Evolutionary conservation across 2,797 vertebrate genomes (phyloP).

Genomic region (Leuciscus waleckii): DNA sequence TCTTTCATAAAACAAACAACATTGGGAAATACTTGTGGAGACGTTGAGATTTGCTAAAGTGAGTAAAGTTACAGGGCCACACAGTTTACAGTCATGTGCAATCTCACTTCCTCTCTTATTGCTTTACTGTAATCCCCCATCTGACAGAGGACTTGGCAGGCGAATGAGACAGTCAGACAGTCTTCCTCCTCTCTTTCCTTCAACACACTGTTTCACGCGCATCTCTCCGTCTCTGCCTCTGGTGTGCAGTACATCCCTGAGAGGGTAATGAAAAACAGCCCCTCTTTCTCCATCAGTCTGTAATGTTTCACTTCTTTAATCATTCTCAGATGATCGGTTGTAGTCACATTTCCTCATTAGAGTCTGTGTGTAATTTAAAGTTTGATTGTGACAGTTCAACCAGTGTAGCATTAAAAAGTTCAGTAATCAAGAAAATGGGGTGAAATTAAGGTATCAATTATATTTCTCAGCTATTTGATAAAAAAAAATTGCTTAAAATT

Average conservation of each 20-base stretch:
- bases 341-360: constrained; percentile 39
- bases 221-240: constrained; percentile 48
- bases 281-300: constrained; percentile 43
- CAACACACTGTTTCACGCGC: constrained; percentile 47
- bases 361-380: constrained; percentile 11
- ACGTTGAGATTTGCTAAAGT: constrained; percentile 38
- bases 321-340: constrained; percentile 54
- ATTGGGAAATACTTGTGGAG: background rate
- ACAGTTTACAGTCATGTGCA: constrained; percentile 55
- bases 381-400: constrained; percentile 24
- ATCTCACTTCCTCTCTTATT: constrained; percentile 53
- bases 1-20: constrained; percentile 24
- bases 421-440: background rate
- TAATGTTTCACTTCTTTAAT: constrained; percentile 57
- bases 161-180: constrained; percentile 64
- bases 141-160: constrained; percentile 61
- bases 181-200: constrained; percentile 44
- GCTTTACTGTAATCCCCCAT: constrained; percentile 58
- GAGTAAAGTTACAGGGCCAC: constrained; percentile 53
- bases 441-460: background rate
- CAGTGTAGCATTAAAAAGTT: constrained; percentile 8
- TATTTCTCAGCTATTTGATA: background rate
- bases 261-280: constrained; percentile 62
- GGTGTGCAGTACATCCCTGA: constrained; percentile 55
- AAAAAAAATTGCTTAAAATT: background rate